A percentile compares a stretch with the other conserved stretches of the same genome.
Evolutionary conservation across 53 echinoderm and acorn worm genomes (phyloP).

Genomic region (Pentamera pediparva): DNA sequence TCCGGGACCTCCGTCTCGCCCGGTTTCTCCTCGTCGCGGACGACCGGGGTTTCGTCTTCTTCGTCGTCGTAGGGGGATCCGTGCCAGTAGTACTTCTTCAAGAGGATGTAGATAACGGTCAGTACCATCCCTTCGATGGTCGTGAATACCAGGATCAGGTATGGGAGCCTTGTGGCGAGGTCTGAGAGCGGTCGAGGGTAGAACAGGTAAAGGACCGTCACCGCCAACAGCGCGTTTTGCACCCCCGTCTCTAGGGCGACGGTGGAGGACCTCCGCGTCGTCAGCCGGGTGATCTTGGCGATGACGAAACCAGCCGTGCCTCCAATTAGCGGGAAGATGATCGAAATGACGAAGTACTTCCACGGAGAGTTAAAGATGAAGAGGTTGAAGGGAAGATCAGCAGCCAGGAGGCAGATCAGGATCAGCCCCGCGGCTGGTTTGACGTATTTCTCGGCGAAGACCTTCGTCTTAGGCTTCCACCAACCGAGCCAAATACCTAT

Average conservation of each 20-base stretch:
- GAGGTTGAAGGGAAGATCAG: slow-evolving; percentile 67
- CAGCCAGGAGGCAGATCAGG: slow-evolving; percentile 38
- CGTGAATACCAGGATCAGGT: slow-evolving; percentile 51
- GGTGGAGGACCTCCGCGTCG: slow-evolving; percentile 44
- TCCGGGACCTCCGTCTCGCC: slow-evolving; percentile 48
- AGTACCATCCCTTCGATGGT: slow-evolving; percentile 43
- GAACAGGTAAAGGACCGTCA: slow-evolving; percentile 36
- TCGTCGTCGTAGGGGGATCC: slow-evolving; percentile 41
- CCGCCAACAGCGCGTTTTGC: slow-evolving; percentile 55
- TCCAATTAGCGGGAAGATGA: slow-evolving; percentile 62
- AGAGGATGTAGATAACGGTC: slow-evolving; percentile 21
- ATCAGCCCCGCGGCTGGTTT: slow-evolving; percentile 55
- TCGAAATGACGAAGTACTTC: slow-evolving; percentile 40
- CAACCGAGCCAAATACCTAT: slow-evolving; percentile 66
- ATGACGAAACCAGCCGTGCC: slow-evolving; percentile 51
- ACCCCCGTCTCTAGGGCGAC: slow-evolving; percentile 73
- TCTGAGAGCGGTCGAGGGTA: slow-evolving; percentile 56
- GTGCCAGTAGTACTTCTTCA: slow-evolving; percentile 51
- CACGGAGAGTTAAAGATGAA: slow-evolving; percentile 68
- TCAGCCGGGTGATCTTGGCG: slow-evolving; percentile 48
- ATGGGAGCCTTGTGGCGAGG: slow-evolving; percentile 44
- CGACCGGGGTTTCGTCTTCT: no score
- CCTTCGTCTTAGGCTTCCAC: slow-evolving; percentile 43
- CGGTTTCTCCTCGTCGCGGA: slow-evolving; percentile 58
- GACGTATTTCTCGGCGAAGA: slow-evolving; percentile 52